A percentile compares a stretch with the other conserved stretches of the same genome.
Conservation (phyloP, 2,113 vertebrate species). For the Oxygymnocypris stewartii region DNA sequence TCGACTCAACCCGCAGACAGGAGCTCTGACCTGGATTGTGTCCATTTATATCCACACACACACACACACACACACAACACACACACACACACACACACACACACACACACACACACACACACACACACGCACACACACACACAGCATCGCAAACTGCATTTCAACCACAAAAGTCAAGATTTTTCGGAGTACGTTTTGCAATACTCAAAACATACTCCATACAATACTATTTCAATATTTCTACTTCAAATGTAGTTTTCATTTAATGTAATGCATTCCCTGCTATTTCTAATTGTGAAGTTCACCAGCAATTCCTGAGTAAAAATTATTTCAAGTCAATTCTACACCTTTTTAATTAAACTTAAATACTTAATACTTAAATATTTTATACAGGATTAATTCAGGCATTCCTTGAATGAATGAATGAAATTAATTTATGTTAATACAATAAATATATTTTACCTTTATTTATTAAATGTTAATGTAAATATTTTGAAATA, state of each 20-base stretch:
- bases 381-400: not conserved
- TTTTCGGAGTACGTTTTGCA: too few species aligned
- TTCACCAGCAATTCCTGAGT: too few species aligned
- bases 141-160: not conserved
- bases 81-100: not conserved
- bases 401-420: too few species aligned
- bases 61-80: not conserved
- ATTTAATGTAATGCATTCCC: not conserved
- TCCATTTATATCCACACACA: slow-evolving; percentile 21
- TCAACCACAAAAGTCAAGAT: not conserved
- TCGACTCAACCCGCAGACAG: slow-evolving; percentile 59
- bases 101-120: not conserved
- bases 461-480: too few species aligned
- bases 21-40: slow-evolving; percentile 43
- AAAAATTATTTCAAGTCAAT: not conserved
- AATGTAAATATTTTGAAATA: too few species aligned
- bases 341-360: not conserved
- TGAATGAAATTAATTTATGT: too few species aligned
- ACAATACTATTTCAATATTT: not conserved
- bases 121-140: not conserved
- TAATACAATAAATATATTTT: too few species aligned
- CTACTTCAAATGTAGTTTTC: not conserved
- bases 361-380: not conserved
- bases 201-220: too few species aligned
- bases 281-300: too few species aligned